Conservation (phyloP, 2,888 invertebrate genomes). For the Alsophila aescularia region DNA sequence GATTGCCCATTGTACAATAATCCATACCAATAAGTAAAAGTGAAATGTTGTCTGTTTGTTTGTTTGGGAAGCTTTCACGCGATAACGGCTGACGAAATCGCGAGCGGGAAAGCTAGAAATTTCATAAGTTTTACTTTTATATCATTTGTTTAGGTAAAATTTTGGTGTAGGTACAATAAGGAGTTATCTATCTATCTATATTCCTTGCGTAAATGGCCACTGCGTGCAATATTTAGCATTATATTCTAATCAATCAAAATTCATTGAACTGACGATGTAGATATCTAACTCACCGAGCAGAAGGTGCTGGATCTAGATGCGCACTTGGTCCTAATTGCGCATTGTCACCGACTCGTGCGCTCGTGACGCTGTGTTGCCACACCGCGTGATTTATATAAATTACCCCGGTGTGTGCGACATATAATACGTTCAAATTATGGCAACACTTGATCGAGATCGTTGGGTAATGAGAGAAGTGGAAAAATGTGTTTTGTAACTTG, state of each 20-base stretch:
- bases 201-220: no score
- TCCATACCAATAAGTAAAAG: no score
- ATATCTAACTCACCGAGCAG: conserved; percentile 10
- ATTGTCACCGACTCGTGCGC: conserved; percentile 69
- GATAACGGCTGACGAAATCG: no score
- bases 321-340: conserved; percentile 60
- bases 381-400: conserved; percentile 69
- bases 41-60: no score
- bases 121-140: no score
- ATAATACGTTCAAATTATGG: conserved; percentile 64
- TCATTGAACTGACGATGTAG: background rate
- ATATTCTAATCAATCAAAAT: background rate
- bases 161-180: no score
- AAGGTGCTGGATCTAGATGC: conserved; percentile 31
- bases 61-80: no score
- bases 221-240: no score
- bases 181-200: no score
- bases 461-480: conserved; percentile 22
- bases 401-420: conserved; percentile 60
- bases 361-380: conserved; percentile 66
- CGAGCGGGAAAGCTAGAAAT: no score
- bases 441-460: conserved; percentile 48
- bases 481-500: conserved; percentile 17
- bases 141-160: no score
- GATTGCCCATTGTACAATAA: no score